Evolutionary conservation across 2,888 invertebrate species (phyloP).

Genomic region (Elegia similella): DNA sequence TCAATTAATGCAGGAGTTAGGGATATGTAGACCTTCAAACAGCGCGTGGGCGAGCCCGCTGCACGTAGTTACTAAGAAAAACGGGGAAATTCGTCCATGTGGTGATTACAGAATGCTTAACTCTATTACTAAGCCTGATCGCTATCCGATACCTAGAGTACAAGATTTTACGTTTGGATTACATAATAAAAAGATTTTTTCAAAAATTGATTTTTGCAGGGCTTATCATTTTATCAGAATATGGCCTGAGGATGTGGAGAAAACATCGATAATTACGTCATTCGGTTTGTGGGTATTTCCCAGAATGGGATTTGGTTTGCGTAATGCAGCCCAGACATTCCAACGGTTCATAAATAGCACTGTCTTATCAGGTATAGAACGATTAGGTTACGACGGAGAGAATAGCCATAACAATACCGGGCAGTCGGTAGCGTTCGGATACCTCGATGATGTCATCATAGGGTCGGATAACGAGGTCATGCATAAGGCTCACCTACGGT

Average conservation of each 20-base stretch:
- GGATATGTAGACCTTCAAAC: slow-evolving; percentile 53
- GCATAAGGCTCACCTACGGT: no score
- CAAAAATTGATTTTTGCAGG: no score
- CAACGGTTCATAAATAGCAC: slow-evolving; percentile 21
- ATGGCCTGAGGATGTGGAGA: slow-evolving; percentile 13
- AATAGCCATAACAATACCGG: no score
- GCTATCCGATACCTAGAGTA: slow-evolving; percentile 35
- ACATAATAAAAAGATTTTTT: slow-evolving; percentile 13
- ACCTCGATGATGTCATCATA: no score
- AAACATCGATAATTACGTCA: slow-evolving; percentile 24
- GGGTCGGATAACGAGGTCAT: no score
- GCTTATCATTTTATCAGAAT: slow-evolving; percentile 19
- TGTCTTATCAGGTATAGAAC: no score
- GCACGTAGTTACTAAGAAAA: no score
- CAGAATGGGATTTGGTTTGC: slow-evolving; percentile 21
- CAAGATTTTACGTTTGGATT: slow-evolving; percentile 21
- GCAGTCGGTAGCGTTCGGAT: no score
- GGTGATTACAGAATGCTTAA: slow-evolving; percentile 54
- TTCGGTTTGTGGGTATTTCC: slow-evolving; percentile 28
- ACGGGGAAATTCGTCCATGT: slow-evolving; percentile 34
- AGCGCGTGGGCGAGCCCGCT: slow-evolving; percentile 52
- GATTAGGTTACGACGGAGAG: no score
- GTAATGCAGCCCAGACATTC: slow-evolving; percentile 25
- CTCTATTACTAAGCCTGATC: slow-evolving; percentile 39
- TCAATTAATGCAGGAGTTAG: slow-evolving; percentile 40